Percentiles rank a stretch among this genome's conserved stretches.
Evolutionary conservation across 2,888 invertebrate species (phyloP).

Genomic region (Drosophila cracens): DNA sequence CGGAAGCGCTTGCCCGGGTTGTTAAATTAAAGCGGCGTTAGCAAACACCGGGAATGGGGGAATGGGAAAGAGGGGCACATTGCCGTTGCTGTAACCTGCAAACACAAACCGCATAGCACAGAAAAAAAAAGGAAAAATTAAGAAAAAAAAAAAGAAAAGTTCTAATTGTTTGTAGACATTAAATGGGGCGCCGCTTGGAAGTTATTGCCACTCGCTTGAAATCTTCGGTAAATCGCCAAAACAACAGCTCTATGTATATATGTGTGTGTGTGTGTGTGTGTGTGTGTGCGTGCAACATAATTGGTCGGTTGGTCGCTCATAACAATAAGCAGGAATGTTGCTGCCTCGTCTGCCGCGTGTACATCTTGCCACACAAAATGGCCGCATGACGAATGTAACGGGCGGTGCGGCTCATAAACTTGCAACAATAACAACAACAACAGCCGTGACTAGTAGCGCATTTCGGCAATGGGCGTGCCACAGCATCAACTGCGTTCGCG

Average conservation of each 20-base stretch:
- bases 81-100: constrained; percentile 6
- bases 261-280: constrained; percentile 11
- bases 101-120: constrained; percentile 24
- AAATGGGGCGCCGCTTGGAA: constrained; percentile 76
- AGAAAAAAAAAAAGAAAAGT: constrained; percentile 44
- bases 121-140: constrained; percentile 7
- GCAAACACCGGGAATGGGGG: constrained; percentile 4
- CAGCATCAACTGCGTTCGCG: constrained; percentile 54
- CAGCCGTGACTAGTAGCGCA: constrained; percentile 49
- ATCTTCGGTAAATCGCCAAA: constrained; percentile 46
- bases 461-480: constrained; percentile 55
- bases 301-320: constrained; percentile 65
- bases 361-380: constrained; percentile 44
- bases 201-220: constrained; percentile 70
- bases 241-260: not conserved
- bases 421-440: constrained; percentile 61
- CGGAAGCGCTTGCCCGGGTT: constrained; percentile 16
- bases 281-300: constrained; percentile 49
- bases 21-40: constrained; percentile 43
- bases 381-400: constrained; percentile 66
- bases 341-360: constrained; percentile 5
- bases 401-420: constrained; percentile 75
- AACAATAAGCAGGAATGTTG: constrained; percentile 74
- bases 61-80: not conserved
- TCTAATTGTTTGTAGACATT: constrained; percentile 78